Evolutionary conservation across 1,140 invertebrate species (phyloP), one percentile per base, ranked within the genome.

Genomic region (Drosophila busckii): DNA sequence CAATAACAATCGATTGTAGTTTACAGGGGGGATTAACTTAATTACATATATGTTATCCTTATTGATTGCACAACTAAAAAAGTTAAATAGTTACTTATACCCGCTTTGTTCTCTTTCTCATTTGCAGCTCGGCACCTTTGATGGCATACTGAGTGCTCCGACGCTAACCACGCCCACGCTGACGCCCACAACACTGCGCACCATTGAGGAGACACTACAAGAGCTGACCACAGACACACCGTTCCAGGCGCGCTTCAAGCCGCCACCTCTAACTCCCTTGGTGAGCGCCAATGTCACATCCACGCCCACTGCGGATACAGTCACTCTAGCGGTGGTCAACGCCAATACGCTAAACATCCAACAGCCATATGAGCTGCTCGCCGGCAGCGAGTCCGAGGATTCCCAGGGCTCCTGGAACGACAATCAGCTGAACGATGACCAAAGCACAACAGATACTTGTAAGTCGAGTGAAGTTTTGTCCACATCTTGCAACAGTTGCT

Each of bases 101-200:
- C 34, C 49, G 13, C 40, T 8, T 58, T 26, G 35, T 1, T 38
- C 3, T 32, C 13, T 59, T 62, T 55, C 84, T 86, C 88, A 50
- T 59, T 92, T 92, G 6, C 90, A 96, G 94, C 92, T 94, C 88
- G 91, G 93, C 45, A 92, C 92, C 80, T 89, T 95, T 83, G 94
- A 95, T 88, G 93, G 94, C 60, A 89, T 95, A 71, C 75, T 73
- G 53, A 73, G 94, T 65, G 94, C 96, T 60, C 94, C 95, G 31
- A 97, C 96, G 23, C 91, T 94, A 84, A 97, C 96, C 37, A 97
- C 96, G 62, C 92, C 95, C 45, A 96, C 95, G 62, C 89, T 98
- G 63, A 98, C 97, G 42, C 97, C 96, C 48, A 98, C 96, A 12
- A 97, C 96, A 48, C 89, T 98, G 70, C 91, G 94, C 64, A 96